Conservation (phyloP, 2,113 vertebrate species). For the Trochalopteron elliotii region DNA sequence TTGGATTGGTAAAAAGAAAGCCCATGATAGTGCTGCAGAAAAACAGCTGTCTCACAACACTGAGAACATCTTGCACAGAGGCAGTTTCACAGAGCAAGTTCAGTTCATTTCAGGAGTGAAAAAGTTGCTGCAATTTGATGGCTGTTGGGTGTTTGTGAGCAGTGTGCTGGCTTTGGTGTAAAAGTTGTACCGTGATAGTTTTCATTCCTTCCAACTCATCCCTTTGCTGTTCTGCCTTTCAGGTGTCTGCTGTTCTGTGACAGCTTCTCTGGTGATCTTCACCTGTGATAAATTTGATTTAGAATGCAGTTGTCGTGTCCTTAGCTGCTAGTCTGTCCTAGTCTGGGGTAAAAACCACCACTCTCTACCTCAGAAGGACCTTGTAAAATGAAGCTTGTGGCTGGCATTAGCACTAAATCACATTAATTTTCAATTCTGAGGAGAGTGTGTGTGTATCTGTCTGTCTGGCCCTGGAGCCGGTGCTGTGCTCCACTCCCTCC, state of each 20-base stretch:
- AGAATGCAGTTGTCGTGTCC: not conserved
- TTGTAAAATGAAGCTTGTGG: not conserved
- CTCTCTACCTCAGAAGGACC: not conserved
- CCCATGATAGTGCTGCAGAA: not conserved
- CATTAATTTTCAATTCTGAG: not conserved
- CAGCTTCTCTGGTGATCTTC: not conserved
- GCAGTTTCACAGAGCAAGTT: not conserved
- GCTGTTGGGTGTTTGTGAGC: not conserved
- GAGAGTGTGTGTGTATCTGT: not conserved
- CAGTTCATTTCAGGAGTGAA: slow-evolving; percentile 10
- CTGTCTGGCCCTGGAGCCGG: slow-evolving; percentile 5
- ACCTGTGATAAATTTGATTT: not conserved
- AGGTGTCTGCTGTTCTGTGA: not conserved
- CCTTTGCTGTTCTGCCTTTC: not conserved
- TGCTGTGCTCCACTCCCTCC: fast-evolving
- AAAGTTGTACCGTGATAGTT: not conserved
- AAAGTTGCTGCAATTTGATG: not conserved
- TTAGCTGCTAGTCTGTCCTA: not conserved
- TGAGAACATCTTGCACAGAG: not conserved
- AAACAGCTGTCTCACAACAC: not conserved
- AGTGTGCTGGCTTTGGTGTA: not conserved
- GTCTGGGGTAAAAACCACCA: not conserved
- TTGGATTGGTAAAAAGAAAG: not conserved
- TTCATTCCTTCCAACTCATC: not conserved
- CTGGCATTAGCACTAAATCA: not conserved